These are phyloP conservation scores for Ascaphus truei DNA, from an alignment of 2,113 vertebrate species.

Conservation along the genomic window DNA sequence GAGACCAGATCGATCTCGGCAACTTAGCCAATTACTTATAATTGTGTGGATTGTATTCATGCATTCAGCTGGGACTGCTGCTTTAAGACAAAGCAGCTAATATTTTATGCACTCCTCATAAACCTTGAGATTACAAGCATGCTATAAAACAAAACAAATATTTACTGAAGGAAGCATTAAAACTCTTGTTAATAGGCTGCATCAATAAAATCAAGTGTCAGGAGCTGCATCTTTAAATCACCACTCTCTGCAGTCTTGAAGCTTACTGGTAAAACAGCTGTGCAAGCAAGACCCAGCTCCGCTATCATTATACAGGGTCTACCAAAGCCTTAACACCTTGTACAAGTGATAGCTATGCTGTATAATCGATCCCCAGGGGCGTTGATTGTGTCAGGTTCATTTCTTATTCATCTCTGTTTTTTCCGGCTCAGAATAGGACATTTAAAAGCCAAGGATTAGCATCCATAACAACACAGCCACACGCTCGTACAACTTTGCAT, in stretches of 20 bases:
- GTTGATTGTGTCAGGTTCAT: constrained; percentile 15
- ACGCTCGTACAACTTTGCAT: too few relatives aligned
- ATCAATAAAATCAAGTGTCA: constrained; percentile 23
- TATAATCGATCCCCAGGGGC: constrained; percentile 15
- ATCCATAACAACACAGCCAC: constrained; percentile 2
- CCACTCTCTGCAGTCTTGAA: background rate
- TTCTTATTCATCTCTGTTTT: background rate
- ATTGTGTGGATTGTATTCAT: too few relatives aligned
- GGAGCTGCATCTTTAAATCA: constrained; percentile 7
- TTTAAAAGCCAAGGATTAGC: constrained; percentile 2
- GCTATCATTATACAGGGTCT: constrained; percentile 2
- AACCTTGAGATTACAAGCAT: constrained; percentile 2
- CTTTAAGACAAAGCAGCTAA: background rate
- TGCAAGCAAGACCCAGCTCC: background rate
- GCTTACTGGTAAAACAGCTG: background rate
- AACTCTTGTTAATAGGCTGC: background rate
- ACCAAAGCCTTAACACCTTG: constrained; percentile 5
- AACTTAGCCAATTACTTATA: too few relatives aligned
- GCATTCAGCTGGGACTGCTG: too few relatives aligned
- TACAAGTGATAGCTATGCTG: constrained; percentile 1
- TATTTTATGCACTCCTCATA: background rate
- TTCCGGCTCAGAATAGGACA: background rate
- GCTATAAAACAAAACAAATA: constrained; percentile 6
- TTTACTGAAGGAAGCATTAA: constrained; percentile 20
- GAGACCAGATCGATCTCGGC: too few relatives aligned